Base-by-base conservation (phyloP, 2,888 invertebrate species). In the Silvanus unidentatus region DNA sequence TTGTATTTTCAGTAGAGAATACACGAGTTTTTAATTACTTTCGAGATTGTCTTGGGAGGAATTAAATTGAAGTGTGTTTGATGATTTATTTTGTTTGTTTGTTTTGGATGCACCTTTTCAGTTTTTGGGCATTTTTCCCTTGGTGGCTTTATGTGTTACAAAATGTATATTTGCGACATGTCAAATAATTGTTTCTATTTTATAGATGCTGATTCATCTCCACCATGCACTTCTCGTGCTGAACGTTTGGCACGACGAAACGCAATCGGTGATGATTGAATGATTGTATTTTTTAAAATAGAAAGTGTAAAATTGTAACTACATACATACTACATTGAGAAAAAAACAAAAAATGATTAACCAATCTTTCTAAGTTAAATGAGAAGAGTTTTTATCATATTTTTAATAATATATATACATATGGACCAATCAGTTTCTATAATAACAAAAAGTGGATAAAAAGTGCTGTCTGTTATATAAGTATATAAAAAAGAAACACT, bases 181-280 rank as follows among this genome's bases (percentile, higher is more conserved):
- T 22, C 22, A 22, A n/a, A 22, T 22, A 22, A 22, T 22, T 22
- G 22, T 22, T 22, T 22, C 22, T 22, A 12, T 32, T 55, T 62
- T 64, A 45, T 62, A 63, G 62, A 58, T 62, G 54, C 55, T 50
- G 61, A 60, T 42, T 43, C 52, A 16, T 50, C 58, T 34, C 45
- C 60, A 39, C 44, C 56, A 32, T 45, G 50, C 41, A 51, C 58
- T 50, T 55, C 64, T 52, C 58, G 64, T 45, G 60, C 63, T 27
- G 66, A 66, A 50, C 58, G 64, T 32, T 53, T 61, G 51, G 58
- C 64, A 42, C 65, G 63, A 43, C 59, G 62, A 47, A 64, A 60
- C 42, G 57, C 59, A 37, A 51, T 55, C 32, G 57, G 53, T 39
- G 60, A 60, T 45, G 62, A 62, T 56, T 65, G 60, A 64, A 41